Evolutionary conservation across 2,888 invertebrate genomes (phyloP).

Genomic region (Salpingus planirostris): DNA sequence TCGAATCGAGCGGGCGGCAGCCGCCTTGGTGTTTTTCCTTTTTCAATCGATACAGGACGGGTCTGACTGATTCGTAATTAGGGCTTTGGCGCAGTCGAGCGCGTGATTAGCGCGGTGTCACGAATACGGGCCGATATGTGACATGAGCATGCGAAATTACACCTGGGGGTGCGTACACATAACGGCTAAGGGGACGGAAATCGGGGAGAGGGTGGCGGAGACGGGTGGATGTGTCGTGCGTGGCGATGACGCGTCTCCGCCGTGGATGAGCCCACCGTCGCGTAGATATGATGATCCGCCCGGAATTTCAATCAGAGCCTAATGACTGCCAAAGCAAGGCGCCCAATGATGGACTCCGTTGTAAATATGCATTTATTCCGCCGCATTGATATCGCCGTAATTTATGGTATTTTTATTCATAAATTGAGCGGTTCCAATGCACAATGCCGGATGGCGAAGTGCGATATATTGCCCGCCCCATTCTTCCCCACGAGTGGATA

Average conservation of each 20-base stretch:
- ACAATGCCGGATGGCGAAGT: conserved; percentile 29
- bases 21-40: no score
- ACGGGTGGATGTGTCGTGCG: conserved; percentile 7
- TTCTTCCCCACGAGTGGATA: conserved; percentile 32
- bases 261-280: conserved; percentile 4
- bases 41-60: no score
- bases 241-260: conserved; percentile 7
- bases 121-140: conserved; percentile 5
- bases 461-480: conserved; percentile 31
- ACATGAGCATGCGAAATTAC: conserved; percentile 8
- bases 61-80: conserved; percentile 3
- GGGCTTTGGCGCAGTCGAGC: conserved; percentile 5
- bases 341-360: conserved; percentile 23
- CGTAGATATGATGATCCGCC: conserved; percentile 11
- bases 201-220: conserved; percentile 1
- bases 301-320: conserved; percentile 23
- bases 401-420: conserved; percentile 39
- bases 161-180: conserved; percentile 5
- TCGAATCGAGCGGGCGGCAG: no score
- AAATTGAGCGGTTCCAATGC: conserved; percentile 35
- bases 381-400: conserved; percentile 34
- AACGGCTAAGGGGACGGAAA: not conserved
- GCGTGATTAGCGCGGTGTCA: conserved; percentile 6
- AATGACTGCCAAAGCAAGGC: conserved; percentile 20
- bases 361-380: conserved; percentile 36